Base-by-base conservation (phyloP, 2,113 vertebrate species). In the Python bivittatus region DNA sequence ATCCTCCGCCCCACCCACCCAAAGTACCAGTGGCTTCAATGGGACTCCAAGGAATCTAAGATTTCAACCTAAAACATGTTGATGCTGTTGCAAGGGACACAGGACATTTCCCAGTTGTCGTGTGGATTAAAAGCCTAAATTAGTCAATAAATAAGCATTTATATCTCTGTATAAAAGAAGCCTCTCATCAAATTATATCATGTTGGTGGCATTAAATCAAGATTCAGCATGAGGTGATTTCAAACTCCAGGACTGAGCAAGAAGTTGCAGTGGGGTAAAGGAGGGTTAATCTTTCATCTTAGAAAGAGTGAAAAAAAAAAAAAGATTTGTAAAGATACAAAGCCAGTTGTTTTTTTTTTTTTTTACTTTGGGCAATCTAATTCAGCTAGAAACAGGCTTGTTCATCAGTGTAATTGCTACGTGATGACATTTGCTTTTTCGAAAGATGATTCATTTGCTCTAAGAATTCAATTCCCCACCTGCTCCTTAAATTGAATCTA, bases 391-490 rank as follows among this genome's bases (percentile, higher is more conserved):
- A 95, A 86, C 90, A 95, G 92, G 93, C 54, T n/a, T 61, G 95
- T 8, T 96, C 96, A 92, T 97, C 95, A 96, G 96, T 96, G 96
- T 95, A 97, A 97, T 97, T 95, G 95, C 94, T 94, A 52, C 91
- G 94, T 94, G 92, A 95, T 96, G 95, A 96, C 95, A 96, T 96
- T 96, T 95, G 95, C 93, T 96, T 93, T 95, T 95, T 95, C 89
- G 93, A 91, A 93, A 93, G 96, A 96, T 94, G 93, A 96, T 95
- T 96, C 95, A 96, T 93, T 96, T 93, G 91, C 83, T 94, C 95
- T 56, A 94, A 91, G 94, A 97, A 96, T 97, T 91, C 95, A 93
- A 42, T 60, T 95, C 86, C 92, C 91, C 23, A 94, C 92, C 48
- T 92, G 44, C 91, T 86, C 91, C 95, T 89, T 20, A 33, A 38